Evolutionary conservation across 2,888 invertebrate genomes (phyloP).

Genomic region (Papilio demoleus): DNA sequence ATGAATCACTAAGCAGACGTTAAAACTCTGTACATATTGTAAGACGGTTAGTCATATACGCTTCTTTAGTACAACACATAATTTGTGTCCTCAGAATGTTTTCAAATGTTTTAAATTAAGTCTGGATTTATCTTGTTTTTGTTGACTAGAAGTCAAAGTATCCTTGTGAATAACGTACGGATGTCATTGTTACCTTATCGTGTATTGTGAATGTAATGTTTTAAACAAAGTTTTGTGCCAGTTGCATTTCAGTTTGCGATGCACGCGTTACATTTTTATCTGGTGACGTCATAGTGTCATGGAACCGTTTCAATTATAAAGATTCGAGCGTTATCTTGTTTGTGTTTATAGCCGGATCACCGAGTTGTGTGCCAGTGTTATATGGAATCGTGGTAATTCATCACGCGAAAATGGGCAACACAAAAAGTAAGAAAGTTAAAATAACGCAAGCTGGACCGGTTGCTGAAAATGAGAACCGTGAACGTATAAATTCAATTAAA

Average conservation of each 20-base stretch:
- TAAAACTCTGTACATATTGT: conserved; percentile 31
- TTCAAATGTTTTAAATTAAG: conserved; percentile 8
- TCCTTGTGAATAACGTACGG: conserved; percentile 64
- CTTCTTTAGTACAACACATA: neutral
- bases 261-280: conserved; percentile 65
- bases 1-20: conserved; percentile 35
- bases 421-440: conserved; percentile 75
- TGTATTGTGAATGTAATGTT: conserved; percentile 59
- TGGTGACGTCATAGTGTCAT: conserved; percentile 49
- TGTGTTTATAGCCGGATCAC: conserved; percentile 52
- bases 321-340: conserved; percentile 55
- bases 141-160: conserved; percentile 35
- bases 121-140: conserved; percentile 14
- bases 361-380: conserved; percentile 50
- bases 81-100: conserved; percentile 3
- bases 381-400: conserved; percentile 43
- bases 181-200: conserved; percentile 78
- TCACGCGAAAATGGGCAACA: conserved; percentile 71
- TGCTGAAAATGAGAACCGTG: conserved; percentile 55
- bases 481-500: conserved; percentile 67
- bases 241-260: conserved; percentile 71
- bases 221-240: conserved; percentile 61
- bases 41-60: conserved; percentile 25
- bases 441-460: conserved; percentile 63
- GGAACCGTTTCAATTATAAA: conserved; percentile 58